Conservation (phyloP, 1,140 invertebrate genomes). For the Drosophila saltans region DNA sequence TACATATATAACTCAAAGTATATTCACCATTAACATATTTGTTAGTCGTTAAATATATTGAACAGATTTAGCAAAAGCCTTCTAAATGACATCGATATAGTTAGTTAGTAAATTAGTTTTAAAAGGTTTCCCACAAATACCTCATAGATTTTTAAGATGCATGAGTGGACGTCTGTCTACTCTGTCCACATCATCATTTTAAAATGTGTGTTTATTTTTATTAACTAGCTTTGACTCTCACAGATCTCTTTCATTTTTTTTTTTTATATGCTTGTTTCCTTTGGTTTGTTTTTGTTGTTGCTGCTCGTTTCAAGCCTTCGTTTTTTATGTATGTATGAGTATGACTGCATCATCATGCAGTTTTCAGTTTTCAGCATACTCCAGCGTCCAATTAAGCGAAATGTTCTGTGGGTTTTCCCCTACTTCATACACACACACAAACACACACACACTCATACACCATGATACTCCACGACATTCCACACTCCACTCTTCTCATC, state of each 20-base stretch:
- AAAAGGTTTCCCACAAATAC: slow-evolving; percentile 15
- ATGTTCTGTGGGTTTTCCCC: slow-evolving; percentile 69
- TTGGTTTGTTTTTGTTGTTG: not conserved
- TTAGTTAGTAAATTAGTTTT: not conserved
- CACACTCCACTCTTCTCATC: slow-evolving; percentile 9
- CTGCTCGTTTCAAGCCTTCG: slow-evolving; percentile 29
- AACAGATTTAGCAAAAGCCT: no score
- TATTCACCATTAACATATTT: no score
- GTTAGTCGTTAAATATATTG: no score
- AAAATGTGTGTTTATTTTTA: slow-evolving; percentile 33
- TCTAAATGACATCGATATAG: no score
- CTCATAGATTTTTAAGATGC: slow-evolving; percentile 4
- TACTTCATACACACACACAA: not conserved
- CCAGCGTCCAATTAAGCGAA: slow-evolving; percentile 79
- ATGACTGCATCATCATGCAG: slow-evolving; percentile 77
- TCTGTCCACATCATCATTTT: slow-evolving; percentile 51
- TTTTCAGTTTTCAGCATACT: slow-evolving; percentile 56
- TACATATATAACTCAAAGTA: no score
- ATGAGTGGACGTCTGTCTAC: slow-evolving; percentile 16
- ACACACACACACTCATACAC: not conserved
- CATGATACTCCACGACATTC: slow-evolving; percentile 19
- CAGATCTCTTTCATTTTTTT: slow-evolving; percentile 5
- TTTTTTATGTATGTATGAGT: slow-evolving; percentile 50
- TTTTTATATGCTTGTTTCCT: not conserved
- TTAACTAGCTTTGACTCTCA: slow-evolving; percentile 20